phyloP scores from a whole-genome alignment of 1,140 invertebrate genomes.

The Leucophenga varia region DNA sequence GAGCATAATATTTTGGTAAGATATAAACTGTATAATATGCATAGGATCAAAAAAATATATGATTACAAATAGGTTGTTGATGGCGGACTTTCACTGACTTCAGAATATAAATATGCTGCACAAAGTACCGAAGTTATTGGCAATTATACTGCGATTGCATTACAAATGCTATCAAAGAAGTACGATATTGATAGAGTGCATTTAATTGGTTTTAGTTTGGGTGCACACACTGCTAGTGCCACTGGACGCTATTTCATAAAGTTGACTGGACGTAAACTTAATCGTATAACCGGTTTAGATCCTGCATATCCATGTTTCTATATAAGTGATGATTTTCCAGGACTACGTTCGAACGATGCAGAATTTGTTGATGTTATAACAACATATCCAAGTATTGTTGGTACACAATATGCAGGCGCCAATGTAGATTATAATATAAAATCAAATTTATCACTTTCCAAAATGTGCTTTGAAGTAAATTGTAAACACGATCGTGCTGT shows the following conservation, averaged over 20 bases:
- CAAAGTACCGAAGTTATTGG: slow-evolving; percentile 42
- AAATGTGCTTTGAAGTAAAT: slow-evolving; percentile 20
- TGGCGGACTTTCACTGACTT: slow-evolving; percentile 30
- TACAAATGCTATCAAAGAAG: slow-evolving; percentile 16
- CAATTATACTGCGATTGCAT: slow-evolving; percentile 22
- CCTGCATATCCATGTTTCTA: slow-evolving; percentile 69
- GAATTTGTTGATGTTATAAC: slow-evolving; percentile 71
- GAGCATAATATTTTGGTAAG: slow-evolving; percentile 11
- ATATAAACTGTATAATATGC: no score
- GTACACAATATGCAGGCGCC: slow-evolving; percentile 16
- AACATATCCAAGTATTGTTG: slow-evolving; percentile 70
- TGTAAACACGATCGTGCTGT: no score
- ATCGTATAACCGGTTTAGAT: slow-evolving; percentile 67
- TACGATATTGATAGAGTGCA: slow-evolving; percentile 34
- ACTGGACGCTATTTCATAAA: slow-evolving; percentile 53
- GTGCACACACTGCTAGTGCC: slow-evolving; percentile 59
- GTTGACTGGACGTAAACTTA: slow-evolving; percentile 27
- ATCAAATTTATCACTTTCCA: no score
- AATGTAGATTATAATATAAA: slow-evolving; percentile 61
- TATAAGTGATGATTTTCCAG: slow-evolving; percentile 57
- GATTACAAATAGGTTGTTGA: no score
- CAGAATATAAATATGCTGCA: slow-evolving; percentile 41
- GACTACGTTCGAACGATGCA: slow-evolving; percentile 60
- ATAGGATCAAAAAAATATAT: no score
- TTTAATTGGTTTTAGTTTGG: slow-evolving; percentile 49